Evolutionary conservation across 1,140 invertebrate species (phyloP), one percentile per base, ranked within the genome.

Genomic region (Caenorhabditis latens): DNA sequence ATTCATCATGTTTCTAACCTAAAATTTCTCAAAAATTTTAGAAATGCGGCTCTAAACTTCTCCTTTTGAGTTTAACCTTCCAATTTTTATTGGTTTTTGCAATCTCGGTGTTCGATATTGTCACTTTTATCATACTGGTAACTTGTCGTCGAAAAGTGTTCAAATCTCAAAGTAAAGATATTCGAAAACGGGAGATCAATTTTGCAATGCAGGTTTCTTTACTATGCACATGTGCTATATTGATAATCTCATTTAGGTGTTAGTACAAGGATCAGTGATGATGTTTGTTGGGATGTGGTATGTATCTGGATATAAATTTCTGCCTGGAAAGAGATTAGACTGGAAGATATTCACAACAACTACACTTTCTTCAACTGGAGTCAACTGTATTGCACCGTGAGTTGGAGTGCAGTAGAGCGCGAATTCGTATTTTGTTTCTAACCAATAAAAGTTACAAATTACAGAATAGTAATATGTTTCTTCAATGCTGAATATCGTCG

Each of bases 401-500:
- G 65, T 46, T 1, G 11, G 4, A 58, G n/a, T n/a, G n/a, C n/a
- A 6, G 4, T 32, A 32, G 32, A 32, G 32, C 32, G 2, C 32
- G 2, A 32, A 32, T 32, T 32, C 32, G 32, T 32, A 58, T 58
- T 58, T 58, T 32, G 2, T 9, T 14, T 65, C 40, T 40, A 11
- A 65, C 3, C 8, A 65, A 42, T 42, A 65, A 65, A 40, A 2
- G 16, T 71, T 71, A 32, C 32, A 2, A 32, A 32, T 32, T 71
- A 19, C 42, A 71, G 65, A 16, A 71, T 71, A 71, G 65, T 71
- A 4, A 71, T 71, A 14, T 71, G 65, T 46, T 71, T 71, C 19
- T 71, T 71, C 65, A 71, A 71, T 43, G 65, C 65, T 3, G 65
- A 71, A 46, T 71, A 71, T 19, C 65, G 65, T 19, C 65, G 65